phyloP scores from a whole-genome alignment of 2,113 vertebrate species.

The Dolichallabes microphthalmus region DNA sequence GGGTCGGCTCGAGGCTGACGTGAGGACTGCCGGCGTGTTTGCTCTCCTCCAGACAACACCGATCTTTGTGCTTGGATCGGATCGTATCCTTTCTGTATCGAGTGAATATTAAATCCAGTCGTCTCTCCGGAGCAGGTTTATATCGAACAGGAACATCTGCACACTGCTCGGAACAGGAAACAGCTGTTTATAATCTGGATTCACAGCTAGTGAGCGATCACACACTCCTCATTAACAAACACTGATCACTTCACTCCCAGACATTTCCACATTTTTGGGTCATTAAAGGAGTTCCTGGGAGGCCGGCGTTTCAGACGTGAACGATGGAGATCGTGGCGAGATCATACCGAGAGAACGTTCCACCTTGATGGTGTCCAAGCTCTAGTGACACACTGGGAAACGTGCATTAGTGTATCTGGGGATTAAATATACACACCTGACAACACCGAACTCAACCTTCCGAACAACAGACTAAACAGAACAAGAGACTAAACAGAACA shows the following conservation, averaged over 20 bases:
- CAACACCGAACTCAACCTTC: neutral
- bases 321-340: too few relatives aligned
- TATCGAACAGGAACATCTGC: neutral
- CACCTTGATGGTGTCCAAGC: too few relatives aligned
- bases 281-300: too few relatives aligned
- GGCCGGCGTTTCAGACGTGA: too few relatives aligned
- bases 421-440: too few relatives aligned
- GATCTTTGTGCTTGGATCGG: neutral
- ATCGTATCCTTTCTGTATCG: conserved; percentile 27
- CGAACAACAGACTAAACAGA: neutral
- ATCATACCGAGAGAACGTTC: too few relatives aligned
- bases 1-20: neutral
- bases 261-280: too few relatives aligned
- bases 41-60: neutral
- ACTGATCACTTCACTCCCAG: neutral
- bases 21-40: neutral
- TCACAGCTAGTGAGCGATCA: neutral
- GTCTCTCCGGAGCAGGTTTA: neutral
- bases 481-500: neutral
- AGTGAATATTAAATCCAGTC: conserved; percentile 32
- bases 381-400: too few relatives aligned
- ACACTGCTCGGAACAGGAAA: neutral
- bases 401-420: too few relatives aligned
- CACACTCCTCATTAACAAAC: neutral
- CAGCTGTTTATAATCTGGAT: neutral